phyloP scores from a whole-genome alignment of 2,113 vertebrate genomes.

The Recurvirostra avosetta region DNA sequence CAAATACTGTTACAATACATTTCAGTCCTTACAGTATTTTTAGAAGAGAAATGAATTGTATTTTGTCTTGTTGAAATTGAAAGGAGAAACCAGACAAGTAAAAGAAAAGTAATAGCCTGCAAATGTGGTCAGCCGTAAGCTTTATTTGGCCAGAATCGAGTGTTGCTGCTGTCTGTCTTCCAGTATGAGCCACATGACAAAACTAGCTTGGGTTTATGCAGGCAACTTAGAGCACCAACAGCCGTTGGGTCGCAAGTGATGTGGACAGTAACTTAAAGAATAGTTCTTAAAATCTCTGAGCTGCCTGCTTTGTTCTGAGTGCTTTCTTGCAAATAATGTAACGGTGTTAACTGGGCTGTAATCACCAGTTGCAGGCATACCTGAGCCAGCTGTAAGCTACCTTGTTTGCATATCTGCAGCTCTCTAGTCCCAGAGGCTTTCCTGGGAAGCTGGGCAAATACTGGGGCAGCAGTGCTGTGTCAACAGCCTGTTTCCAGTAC shows the following conservation, averaged over 20 bases:
- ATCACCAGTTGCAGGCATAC: not conserved
- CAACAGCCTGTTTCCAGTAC: not conserved
- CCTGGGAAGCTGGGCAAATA: not conserved
- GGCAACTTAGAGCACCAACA: not conserved
- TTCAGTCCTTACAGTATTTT: not conserved
- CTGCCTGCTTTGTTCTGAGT: not conserved
- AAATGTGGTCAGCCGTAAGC: not conserved
- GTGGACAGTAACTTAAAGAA: not conserved
- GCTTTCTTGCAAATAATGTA: not conserved
- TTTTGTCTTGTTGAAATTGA: not conserved
- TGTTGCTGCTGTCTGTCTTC: not conserved
- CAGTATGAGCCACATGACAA: not conserved
- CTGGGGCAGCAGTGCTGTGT: not conserved
- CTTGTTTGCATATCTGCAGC: not conserved
- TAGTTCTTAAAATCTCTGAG: not conserved
- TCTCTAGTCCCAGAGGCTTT: not conserved
- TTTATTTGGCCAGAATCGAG: not conserved
- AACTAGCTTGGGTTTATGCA: not conserved
- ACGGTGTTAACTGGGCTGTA: not conserved
- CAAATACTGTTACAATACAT: not conserved
- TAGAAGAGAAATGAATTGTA: not conserved
- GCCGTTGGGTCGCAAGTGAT: not conserved
- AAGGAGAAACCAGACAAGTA: not conserved
- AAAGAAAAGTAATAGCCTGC: not conserved
- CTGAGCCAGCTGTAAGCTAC: not conserved